Evolutionary conservation across 2,797 vertebrate genomes (phyloP), one percentile per base, ranked within the genome.

Genomic region (Avahi laniger): DNA sequence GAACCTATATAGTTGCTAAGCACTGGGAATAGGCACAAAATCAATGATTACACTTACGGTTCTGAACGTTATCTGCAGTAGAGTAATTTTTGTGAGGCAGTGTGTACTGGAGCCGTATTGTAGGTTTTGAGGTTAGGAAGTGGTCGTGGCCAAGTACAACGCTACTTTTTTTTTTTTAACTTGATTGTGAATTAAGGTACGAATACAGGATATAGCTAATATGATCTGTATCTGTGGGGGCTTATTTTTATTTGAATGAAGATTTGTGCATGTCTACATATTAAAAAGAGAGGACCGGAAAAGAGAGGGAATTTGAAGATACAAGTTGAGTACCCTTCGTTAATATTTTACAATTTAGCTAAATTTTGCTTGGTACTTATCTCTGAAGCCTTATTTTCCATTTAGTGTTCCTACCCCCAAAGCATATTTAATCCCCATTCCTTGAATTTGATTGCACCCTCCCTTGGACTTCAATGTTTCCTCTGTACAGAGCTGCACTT

Each of bases 171-270:
- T 33, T 52, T 48, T 43, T 13, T 6, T 61, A 75, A 88, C 22
- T 73, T 82, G 15, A 59, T 86, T 96, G 26, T 50, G 41, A 85
- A 79, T 83, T 89, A 35, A 73, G 35, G 26, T 70, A 30, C 54
- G 73, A 30, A 35, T 73, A 18, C 28, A 78, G 24, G 63, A 9
- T 81, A n/a, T 67, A 94, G 67, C 67, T 92, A 82, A 33, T 87
- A 63, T 72, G 59, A 89, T 81, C 69, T 46, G 0, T 91, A 24
- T 67, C 24, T n/a, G 4, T 41, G 10, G 35, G 2, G 57, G 22
- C 67, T 86, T 95, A n/a, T 22, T 93, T 94, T 90, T 69, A 52
- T 87, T 81, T 92, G 20, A 93, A 78, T 92, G 38, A 24, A 81
- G 13, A 85, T 78, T 48, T 88, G 52, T 83, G 22, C 33, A 7